phyloP scores from a whole-genome alignment of 1,140 invertebrate species.

The Penaeus japonicus region DNA sequence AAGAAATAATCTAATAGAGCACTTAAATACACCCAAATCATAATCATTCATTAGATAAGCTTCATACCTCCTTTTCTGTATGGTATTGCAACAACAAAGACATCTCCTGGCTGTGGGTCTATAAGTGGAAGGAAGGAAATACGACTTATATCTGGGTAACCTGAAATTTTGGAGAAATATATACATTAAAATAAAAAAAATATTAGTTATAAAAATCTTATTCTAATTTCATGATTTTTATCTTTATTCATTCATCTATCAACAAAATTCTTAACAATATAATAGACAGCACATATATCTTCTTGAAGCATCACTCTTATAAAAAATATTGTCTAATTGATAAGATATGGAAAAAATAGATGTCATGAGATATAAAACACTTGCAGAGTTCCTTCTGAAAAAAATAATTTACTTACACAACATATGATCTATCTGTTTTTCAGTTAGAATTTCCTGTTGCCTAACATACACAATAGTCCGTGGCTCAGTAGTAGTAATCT shows the following conservation, averaged over 20 bases:
- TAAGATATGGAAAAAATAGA: too few species aligned
- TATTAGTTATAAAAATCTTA: too few species aligned
- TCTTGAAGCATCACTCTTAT: too few species aligned
- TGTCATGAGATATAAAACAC: too few species aligned
- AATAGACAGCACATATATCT: too few species aligned
- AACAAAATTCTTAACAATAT: too few species aligned
- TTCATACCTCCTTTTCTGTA: constrained; percentile 37
- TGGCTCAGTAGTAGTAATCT: constrained; percentile 28
- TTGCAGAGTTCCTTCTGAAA: too few species aligned
- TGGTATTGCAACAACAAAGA: constrained; percentile 40
- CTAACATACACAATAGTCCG: constrained; percentile 32
- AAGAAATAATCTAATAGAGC: background rate
- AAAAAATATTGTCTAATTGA: too few species aligned
- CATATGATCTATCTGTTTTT: constrained; percentile 40
- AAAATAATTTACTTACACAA: background rate
- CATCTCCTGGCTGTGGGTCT: constrained; percentile 27
- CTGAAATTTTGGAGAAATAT: background rate
- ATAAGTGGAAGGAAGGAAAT: constrained; percentile 36
- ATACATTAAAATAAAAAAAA: background rate
- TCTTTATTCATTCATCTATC: too few species aligned
- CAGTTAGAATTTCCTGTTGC: constrained; percentile 24
- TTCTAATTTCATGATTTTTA: too few species aligned
- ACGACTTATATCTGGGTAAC: constrained; percentile 40
- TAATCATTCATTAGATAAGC: background rate
- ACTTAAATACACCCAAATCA: too few species aligned